Percentiles rank a stretch among this genome's conserved stretches.
These are phyloP conservation scores for Panagrolaimus sp. DNA, from an alignment of 1,140 invertebrate genomes.

Conservation along the genomic window DNA sequence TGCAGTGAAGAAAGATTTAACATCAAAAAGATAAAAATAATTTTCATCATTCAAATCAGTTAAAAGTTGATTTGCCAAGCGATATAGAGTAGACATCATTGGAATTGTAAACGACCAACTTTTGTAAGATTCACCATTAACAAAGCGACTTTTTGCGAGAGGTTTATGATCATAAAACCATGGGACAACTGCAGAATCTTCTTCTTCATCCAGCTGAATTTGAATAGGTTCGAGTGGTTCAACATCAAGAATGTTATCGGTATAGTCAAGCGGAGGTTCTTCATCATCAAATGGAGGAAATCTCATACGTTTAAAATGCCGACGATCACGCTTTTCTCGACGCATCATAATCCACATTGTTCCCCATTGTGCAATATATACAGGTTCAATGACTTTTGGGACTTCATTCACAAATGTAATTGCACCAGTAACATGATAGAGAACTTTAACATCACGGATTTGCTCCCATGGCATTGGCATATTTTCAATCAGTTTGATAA, in stretches of 20 bases:
- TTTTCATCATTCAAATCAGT: constrained; percentile 97
- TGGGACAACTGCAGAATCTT: constrained; percentile 76
- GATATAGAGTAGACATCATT: constrained; percentile 92
- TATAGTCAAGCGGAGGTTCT: constrained; percentile 97
- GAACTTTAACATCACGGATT: constrained; percentile 90
- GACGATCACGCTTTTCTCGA: constrained; percentile 91
- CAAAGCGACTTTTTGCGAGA: constrained; percentile 78
- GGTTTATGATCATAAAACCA: constrained; percentile 99
- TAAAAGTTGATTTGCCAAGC: constrained; percentile 92
- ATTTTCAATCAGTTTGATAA: constrained; percentile 95
- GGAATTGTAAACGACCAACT: constrained; percentile 90
- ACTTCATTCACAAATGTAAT: constrained; percentile 99
- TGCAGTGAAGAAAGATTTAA: constrained; percentile 98
- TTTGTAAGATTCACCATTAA: constrained; percentile 93
- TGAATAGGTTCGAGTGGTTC: constrained; percentile 98
- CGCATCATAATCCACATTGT: constrained; percentile 99
- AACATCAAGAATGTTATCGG: constrained; percentile 96
- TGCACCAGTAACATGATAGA: constrained; percentile 70
- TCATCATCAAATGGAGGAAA: constrained; percentile 99
- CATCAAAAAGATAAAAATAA: constrained; percentile 97
- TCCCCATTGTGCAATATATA: constrained; percentile 98
- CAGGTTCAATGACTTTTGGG: constrained; percentile 97
- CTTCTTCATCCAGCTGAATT: constrained; percentile 91
- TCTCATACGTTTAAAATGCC: constrained; percentile 92
- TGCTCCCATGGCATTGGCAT: constrained; percentile 99